These are phyloP conservation scores for Gnathonemus echidnorhynchus DNA, from an alignment of 2,113 vertebrate genomes.

Conservation along the genomic window DNA sequence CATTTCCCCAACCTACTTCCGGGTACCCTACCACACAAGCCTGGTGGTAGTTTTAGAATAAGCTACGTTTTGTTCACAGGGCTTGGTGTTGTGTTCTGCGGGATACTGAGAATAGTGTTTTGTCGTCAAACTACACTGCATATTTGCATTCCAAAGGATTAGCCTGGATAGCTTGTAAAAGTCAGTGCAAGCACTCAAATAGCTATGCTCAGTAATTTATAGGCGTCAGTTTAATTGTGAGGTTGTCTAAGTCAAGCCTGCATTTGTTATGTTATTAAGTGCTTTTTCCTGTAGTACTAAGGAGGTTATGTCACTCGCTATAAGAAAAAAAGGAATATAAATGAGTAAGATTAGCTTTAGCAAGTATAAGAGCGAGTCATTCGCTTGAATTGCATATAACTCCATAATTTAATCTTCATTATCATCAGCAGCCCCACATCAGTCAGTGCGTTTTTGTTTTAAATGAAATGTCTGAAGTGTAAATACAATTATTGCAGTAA, in stretches of 20 bases:
- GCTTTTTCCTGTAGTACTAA: slow-evolving; percentile 1
- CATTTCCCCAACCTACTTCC: not conserved
- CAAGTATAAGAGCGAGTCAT: not conserved
- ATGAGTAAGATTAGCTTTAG: not conserved
- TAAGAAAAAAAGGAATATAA: slow-evolving; percentile 7
- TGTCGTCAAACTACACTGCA: not conserved
- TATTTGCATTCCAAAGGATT: slow-evolving; percentile 20
- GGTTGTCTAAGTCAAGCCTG: slow-evolving; percentile 7
- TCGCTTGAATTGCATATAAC: not conserved
- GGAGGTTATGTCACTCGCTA: not conserved
- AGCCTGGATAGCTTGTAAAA: slow-evolving; percentile 11
- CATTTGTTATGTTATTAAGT: slow-evolving; percentile 15
- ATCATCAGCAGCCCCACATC: slow-evolving; percentile 13
- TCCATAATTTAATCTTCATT: slow-evolving; percentile 2
- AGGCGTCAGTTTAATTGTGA: slow-evolving; percentile 4
- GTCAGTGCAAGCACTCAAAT: slow-evolving; percentile 2
- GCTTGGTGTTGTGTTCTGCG: not conserved
- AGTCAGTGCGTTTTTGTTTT: not conserved
- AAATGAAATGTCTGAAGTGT: slow-evolving; percentile 1
- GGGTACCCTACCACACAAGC: not conserved
- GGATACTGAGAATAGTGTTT: not conserved
- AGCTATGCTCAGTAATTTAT: not conserved
- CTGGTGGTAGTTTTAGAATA: not conserved
- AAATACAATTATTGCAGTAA: not conserved
- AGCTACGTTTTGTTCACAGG: not conserved